Base-by-base conservation (phyloP, 1,140 invertebrate genomes). In the Magallana ariakensis region DNA sequence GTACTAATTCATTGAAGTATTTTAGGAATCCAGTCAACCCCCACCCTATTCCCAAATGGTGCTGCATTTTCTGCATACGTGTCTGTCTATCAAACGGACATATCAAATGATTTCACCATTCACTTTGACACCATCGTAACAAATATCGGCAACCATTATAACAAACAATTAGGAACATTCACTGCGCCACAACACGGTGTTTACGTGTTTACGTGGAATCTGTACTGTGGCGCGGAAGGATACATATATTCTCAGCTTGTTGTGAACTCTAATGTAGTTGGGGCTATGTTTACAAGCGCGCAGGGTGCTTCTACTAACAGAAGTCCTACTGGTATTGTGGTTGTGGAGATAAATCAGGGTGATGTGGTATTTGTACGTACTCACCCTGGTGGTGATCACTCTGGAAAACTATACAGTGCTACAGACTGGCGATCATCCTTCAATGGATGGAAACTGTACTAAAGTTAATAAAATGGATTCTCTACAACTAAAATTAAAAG, bases 41-140 rank as follows among this genome's bases (percentile, higher is more conserved):
- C 11, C 15, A 13, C 11, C 13, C 66, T 19, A 26, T 22, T 75
- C 33, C 66, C 7, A 4, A 19, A 75, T 2, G 10, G 22, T 13
- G 66, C 22, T 19, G 80, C 80, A 55, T 82, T 82, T 82, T 82
- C 46, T n/a, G 33, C 80, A 5, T 82, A 82, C 33, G 16, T 82
- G 19, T 55, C 80, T 55, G 10, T 10, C 6, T 10, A 82, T 82
- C n/a, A 19, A 56, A 56, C 46, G 10, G 16, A 22, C 16, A 19
- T 82, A 9, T 54, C 53, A 19, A 53, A 54, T 10, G 55, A 60
- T 33, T 10, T 22, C 13, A 84, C 58, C n/a, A 33, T 84, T 15
- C 19, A 60, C 13, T 84, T 84, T 19, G 83, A 84, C 26, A 84
- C n/a, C 58, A 60, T 84, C 7, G 56, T 84, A 15, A 84, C 83